Evolutionary conservation across 2,113 vertebrate genomes (phyloP), one percentile per base, ranked within the genome.

Genomic region (Nothocercus julius): DNA sequence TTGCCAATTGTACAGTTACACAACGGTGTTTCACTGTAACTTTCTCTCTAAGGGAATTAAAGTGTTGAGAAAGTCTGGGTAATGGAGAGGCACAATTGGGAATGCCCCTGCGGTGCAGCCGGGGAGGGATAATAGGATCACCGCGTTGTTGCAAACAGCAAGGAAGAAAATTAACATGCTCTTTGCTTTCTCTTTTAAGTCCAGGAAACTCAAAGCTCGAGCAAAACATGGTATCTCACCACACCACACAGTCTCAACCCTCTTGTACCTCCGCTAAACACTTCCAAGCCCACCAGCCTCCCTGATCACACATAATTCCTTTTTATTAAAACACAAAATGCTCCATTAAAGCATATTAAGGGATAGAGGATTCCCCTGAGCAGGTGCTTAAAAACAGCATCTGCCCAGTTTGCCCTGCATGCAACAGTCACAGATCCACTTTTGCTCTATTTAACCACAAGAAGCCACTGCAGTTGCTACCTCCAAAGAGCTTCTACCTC

Each of bases 111-210:
- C 81, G 36, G 82, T 3, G 28, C 30, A 75, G 91, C 75, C 80
- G 74, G 75, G 73, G 82, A 90, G 94, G 96, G 84, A 90, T 95
- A 97, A 97, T 9, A 80, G 93, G 89, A 97, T 96, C 87, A 92
- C 47, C 44, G 22, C 61, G 63, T 89, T 74, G 80, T 89, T 94
- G 76, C 2, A 85, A 88, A 93, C 76, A 95, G 73, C 38, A 87
- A 86, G 81, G 34, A 84, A 58, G 76, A 74, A 92, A 90, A 97
- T 90, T 82, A 94, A 87, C 38, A 21, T 11, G 45, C 7, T 91
- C 58, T 85, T 56, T 53, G 11, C 38, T 87, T 75, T 78, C 63
- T 80, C 49, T 73, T 87, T 82, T 40, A 59, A 92, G 70, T 4
- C 9, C 67, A 66, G n/a, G 56, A 87, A 96, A 73, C 92, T 75